Evolutionary conservation across 2,113 vertebrate species (phyloP).

Genomic region (Sciurus niger): DNA sequence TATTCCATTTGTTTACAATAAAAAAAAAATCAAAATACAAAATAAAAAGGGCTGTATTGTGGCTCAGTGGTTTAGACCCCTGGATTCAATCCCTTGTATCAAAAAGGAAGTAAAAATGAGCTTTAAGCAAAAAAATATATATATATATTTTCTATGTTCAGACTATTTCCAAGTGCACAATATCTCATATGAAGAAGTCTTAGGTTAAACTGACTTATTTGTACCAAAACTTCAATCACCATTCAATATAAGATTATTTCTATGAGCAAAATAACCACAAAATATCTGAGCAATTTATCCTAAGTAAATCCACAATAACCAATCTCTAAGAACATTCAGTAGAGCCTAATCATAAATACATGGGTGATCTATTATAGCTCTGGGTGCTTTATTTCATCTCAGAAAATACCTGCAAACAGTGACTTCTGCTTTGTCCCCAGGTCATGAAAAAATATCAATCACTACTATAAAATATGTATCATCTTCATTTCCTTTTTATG

Average conservation of each 20-base stretch:
- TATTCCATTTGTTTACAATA: no score
- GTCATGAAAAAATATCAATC: slow-evolving; percentile 76
- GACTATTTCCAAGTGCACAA: neutral
- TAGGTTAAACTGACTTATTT: neutral
- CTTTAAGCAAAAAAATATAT: no score
- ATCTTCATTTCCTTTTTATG: slow-evolving; percentile 65
- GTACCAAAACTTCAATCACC: neutral
- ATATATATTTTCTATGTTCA: neutral
- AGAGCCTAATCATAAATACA: slow-evolving; percentile 2
- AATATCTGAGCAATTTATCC: slow-evolving; percentile 7
- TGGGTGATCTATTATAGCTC: neutral
- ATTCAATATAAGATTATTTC: neutral
- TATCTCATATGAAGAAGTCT: neutral
- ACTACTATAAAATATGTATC: slow-evolving; percentile 71
- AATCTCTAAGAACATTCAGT: slow-evolving; percentile 46
- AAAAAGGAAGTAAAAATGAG: no score
- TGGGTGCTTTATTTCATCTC: slow-evolving; percentile 48
- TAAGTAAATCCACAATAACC: slow-evolving; percentile 29
- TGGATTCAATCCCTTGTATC: no score
- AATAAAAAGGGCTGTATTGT: no score
- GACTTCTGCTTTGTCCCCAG: neutral
- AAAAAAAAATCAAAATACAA: no score
- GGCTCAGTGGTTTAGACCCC: no score
- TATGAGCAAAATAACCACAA: slow-evolving; percentile 10
- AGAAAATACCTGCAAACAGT: slow-evolving; percentile 50